Evolutionary conservation across 2,113 vertebrate species (phyloP), one percentile per base, ranked within the genome.

Genomic region (Trematocara nigrifrons): DNA sequence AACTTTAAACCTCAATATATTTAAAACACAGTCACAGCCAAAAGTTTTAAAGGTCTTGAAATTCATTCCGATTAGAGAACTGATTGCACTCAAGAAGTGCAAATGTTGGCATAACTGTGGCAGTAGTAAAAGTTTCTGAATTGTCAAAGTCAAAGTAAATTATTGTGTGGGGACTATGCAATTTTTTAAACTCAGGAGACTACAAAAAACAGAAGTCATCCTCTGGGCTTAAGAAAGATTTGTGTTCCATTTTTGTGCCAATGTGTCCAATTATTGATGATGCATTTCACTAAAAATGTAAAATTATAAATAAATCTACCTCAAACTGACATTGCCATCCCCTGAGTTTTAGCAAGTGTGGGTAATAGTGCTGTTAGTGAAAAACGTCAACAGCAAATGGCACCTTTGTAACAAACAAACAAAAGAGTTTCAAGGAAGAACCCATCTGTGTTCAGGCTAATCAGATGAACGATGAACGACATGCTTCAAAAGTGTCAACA

Each of bases 121-220:
- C 45, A 51, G 26, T n/a, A 0, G 26, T 47, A 71, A 45, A 47
- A 1, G 66, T 47, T 26, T 29, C 2, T 1, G 26, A 51, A 51
- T 76, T 18, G 26, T 29, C 71, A 76, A 49, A 74, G 45, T 76
- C 45, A 76, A 49, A 10, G 22, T 18, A 31, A 76, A 49, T 49
- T 29, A 76, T 18, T 49, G 9, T 31, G 3, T 29, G 40, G 66
- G 66, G 40, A 47, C 66, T 18, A 29, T 11, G 5, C 8, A 29
- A 10, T 16, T 49, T 10, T 74, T 2, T 29, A 66, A 74, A 74
- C 40, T 47, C 66, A 18, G 66, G 22, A 18, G 13, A 1, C 13
- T 2, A 0, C 22, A 22, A 76, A 49, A 0, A 1, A 18, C 8
- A 0, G 6, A 49, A 74, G 22, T 74, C 42, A 31, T 74, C 69